Conservation (phyloP, 1,140 invertebrate genomes). For the Epicauta chinensis region DNA sequence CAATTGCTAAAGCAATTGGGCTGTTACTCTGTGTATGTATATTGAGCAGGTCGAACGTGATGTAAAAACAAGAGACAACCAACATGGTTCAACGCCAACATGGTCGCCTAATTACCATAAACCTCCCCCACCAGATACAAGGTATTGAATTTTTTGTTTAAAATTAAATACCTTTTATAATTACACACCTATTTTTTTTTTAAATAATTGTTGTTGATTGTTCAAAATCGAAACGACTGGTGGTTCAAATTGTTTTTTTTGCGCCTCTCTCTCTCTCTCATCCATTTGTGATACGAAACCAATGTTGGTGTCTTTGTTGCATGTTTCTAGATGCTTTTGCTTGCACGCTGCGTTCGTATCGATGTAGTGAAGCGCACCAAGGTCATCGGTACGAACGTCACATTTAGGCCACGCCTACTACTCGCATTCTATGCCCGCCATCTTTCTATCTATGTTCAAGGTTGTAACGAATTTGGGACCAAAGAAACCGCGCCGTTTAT, state of each 20-base stretch:
- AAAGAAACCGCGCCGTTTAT: slow-evolving; percentile 58
- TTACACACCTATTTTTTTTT: too few species aligned
- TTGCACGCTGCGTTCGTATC: too few species aligned
- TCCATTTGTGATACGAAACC: too few species aligned
- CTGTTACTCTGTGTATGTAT: slow-evolving; percentile 10
- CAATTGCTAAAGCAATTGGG: not conserved
- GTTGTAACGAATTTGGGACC: slow-evolving; percentile 70
- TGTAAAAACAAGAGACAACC: slow-evolving; percentile 12
- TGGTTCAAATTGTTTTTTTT: too few species aligned
- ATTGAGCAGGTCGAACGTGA: slow-evolving; percentile 24
- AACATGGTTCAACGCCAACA: slow-evolving; percentile 20
- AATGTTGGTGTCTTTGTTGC: too few species aligned
- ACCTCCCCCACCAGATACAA: slow-evolving; percentile 39
- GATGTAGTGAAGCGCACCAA: too few species aligned
- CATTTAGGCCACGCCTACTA: too few species aligned
- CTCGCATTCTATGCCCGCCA: too few species aligned
- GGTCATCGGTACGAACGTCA: too few species aligned
- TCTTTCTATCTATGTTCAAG: too few species aligned
- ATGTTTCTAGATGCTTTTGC: too few species aligned
- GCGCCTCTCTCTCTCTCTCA: too few species aligned
- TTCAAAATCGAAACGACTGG: slow-evolving; percentile 71
- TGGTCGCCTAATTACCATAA: slow-evolving; percentile 34
- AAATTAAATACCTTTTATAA: not conserved
- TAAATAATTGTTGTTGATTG: not conserved
- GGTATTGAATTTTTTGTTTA: slow-evolving; percentile 35